phyloP scores from a whole-genome alignment of 2,113 vertebrate species.

The Sprattus sprattus region DNA sequence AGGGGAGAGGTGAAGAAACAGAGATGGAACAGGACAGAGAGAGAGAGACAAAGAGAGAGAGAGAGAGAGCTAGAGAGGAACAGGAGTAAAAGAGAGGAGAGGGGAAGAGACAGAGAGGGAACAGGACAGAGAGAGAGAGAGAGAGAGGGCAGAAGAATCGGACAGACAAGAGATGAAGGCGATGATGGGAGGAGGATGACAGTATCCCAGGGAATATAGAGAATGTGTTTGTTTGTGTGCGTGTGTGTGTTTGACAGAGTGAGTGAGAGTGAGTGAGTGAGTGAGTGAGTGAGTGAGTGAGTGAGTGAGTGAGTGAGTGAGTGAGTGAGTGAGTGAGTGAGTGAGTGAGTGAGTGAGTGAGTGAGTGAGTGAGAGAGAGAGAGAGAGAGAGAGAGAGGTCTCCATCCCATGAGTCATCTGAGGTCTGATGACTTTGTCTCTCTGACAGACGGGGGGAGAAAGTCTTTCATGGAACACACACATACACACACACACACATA shows the following conservation, averaged over 20 bases:
- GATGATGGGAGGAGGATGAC: background rate
- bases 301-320: background rate
- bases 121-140: constrained; percentile 21
- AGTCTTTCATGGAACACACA: background rate
- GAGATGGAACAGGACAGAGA: constrained; percentile 15
- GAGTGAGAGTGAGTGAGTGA: background rate
- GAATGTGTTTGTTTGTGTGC: background rate
- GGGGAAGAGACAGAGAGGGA: background rate
- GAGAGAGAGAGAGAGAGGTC: too few species aligned
- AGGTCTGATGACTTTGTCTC: constrained; percentile 1
- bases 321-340: background rate
- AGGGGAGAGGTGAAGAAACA: background rate
- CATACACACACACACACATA: background rate
- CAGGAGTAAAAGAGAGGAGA: background rate
- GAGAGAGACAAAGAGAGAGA: background rate
- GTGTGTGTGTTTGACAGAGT: constrained; percentile 10
- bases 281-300: background rate
- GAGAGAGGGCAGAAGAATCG: background rate
- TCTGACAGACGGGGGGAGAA: background rate
- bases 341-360: background rate
- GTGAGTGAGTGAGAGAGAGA: background rate
- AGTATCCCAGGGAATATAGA: background rate
- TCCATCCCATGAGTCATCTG: background rate
- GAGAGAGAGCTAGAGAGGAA: background rate
- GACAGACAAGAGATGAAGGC: background rate